phyloP scores from a whole-genome alignment of 2,888 invertebrate genomes.

The Dastarcus helophoroides region DNA sequence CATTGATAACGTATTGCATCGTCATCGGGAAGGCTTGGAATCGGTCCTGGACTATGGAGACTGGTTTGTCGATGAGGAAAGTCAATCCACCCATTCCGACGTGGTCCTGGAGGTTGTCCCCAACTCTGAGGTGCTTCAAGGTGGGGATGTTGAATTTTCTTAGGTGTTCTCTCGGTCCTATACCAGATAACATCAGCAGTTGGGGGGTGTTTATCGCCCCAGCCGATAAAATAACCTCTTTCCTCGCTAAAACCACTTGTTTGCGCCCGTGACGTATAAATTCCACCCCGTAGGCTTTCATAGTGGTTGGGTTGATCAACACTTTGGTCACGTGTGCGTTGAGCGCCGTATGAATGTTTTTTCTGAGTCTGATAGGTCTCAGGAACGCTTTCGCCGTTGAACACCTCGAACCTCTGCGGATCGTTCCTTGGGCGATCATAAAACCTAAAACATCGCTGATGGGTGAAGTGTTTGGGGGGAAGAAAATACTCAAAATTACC shows the following conservation, averaged over 20 bases:
- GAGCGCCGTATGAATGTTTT: conserved; percentile 70
- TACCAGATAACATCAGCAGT: conserved; percentile 79
- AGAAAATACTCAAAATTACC: conserved; percentile 26
- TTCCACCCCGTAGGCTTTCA: conserved; percentile 70
- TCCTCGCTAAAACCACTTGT: conserved; percentile 58
- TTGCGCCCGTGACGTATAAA: conserved; percentile 62
- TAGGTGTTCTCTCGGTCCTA: conserved; percentile 51
- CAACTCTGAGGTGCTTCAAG: conserved; percentile 63
- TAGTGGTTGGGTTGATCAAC: conserved; percentile 60
- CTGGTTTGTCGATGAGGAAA: conserved; percentile 67
- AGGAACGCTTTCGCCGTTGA: conserved; percentile 83
- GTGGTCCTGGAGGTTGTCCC: conserved; percentile 79
- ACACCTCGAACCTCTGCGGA: conserved; percentile 69
- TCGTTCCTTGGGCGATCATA: conserved; percentile 78
- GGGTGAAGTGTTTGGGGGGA: not conserved
- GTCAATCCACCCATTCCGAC: conserved; percentile 77
- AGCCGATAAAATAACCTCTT: conserved; percentile 78
- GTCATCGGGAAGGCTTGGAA: conserved; percentile 64
- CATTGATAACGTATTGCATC: conserved; percentile 67
- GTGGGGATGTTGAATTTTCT: conserved; percentile 59
- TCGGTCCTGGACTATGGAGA: conserved; percentile 61
- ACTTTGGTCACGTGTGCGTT: conserved; percentile 68
- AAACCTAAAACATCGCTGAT: conserved; percentile 43
- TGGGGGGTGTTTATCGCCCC: conserved; percentile 90
- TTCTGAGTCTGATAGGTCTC: conserved; percentile 60